Evolutionary conservation across 2,797 vertebrate species (phyloP), one percentile per base, ranked within the genome.

Genomic region (Silurus aristotelis): DNA sequence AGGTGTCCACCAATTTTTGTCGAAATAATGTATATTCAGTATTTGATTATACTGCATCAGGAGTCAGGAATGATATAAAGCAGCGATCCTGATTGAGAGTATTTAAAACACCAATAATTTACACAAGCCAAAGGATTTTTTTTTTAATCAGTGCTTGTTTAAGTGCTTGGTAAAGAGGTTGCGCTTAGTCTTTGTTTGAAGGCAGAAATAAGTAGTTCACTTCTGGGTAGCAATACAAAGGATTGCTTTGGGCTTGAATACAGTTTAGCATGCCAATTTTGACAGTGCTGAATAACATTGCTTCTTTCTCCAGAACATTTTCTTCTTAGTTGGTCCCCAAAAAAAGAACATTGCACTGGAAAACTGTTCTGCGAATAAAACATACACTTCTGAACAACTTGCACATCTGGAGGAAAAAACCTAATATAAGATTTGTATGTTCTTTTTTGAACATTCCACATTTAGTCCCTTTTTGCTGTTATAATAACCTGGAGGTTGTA

Each of bases 41-140:
- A 20, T 56, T 38, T 61, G 38, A 38, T 38, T 38, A 38, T 60
- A 20, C 15, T 25, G 15, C 15, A 0, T 27, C 72, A 17, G 6
- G n/a, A 6, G 27, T 75, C 27, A 19, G 19, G 25, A 76, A 58
- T 9, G 25, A 3, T 10, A 19, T 76, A 12, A 17, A 19, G 15
- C 17, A 10, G 15, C 19, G 31, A 58, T 25, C 3, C 52, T 76
- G 46, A 55, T 55, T 7, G 52, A 55, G 48, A 73, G 48, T n/a
- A n/a, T 43, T 13, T 72, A 17, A 5, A 60, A 12, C 19, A 14
- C 27, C 31, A 46, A 7, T 12, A n/a, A 43, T n/a, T 1, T 31
- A 46, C 77, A 14, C 58, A 63, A 60, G 19, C 75, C 75, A 3
- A 27, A n/a, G 73, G 25, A 77, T 77, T 76, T 25, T 77, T 76